Evolutionary conservation across 2,888 invertebrate species (phyloP).

Genomic region (Oscheius sp.): DNA sequence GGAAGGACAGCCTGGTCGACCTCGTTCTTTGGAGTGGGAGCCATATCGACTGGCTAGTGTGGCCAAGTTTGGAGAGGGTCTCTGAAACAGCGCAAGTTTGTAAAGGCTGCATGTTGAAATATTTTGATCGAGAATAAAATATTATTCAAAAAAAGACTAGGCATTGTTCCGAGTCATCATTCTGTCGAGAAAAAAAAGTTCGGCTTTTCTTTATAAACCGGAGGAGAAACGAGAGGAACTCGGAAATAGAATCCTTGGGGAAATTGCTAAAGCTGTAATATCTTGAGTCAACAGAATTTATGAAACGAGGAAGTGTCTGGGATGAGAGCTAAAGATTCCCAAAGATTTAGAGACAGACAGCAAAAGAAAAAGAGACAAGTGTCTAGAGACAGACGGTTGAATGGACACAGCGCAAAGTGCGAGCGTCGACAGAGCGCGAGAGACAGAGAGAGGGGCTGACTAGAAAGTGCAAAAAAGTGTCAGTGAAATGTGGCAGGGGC

Average conservation of each 20-base stretch:
- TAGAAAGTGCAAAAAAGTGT: neutral
- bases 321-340: neutral
- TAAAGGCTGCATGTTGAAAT: neutral
- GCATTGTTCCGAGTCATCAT: neutral
- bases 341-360: neutral
- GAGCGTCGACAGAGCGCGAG: slow-evolving; percentile 1
- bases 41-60: neutral
- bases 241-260: too few relatives aligned
- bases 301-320: neutral
- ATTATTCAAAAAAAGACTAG: neutral
- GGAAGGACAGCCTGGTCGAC: neutral
- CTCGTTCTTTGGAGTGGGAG: neutral
- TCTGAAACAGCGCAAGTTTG: neutral
- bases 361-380: neutral
- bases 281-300: neutral
- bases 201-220: too few relatives aligned
- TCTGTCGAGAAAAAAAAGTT: neutral
- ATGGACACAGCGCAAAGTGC: neutral
- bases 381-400: neutral
- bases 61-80: neutral
- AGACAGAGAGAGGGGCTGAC: neutral
- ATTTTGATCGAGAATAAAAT: neutral
- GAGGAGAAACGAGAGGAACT: too few relatives aligned
- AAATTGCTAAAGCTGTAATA: too few relatives aligned
- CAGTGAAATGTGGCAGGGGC: neutral